Evolutionary conservation across 2,888 invertebrate genomes (phyloP).

Genomic region (Trichopoda pennipes): DNA sequence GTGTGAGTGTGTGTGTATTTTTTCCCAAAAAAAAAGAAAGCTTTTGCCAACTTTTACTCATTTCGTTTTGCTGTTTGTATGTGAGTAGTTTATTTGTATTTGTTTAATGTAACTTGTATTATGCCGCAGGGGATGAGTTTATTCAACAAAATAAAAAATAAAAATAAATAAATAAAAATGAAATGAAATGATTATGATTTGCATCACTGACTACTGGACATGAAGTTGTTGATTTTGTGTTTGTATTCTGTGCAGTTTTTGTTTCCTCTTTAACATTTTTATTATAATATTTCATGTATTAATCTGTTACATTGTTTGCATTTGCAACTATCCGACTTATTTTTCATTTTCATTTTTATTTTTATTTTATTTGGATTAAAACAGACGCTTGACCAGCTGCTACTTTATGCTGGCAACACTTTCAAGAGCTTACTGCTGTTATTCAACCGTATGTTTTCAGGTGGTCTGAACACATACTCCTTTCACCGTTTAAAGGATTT

Average conservation of each 20-base stretch:
- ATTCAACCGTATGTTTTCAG: conserved; percentile 44
- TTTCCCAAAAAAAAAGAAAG: conserved; percentile 24
- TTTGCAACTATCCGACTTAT: conserved; percentile 25
- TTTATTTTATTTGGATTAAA: conserved; percentile 65
- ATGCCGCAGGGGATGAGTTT: neutral
- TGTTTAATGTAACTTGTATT: conserved; percentile 8
- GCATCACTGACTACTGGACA: conserved; percentile 58
- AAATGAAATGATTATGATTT: conserved; percentile 36
- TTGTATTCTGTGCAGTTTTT: neutral
- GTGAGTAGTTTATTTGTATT: conserved; percentile 9
- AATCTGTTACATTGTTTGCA: conserved; percentile 62
- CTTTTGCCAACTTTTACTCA: conserved; percentile 57
- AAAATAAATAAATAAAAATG: no score
- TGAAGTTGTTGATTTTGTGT: conserved; percentile 32
- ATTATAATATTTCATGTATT: conserved; percentile 58
- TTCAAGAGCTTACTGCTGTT: conserved; percentile 44
- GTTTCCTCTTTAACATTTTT: conserved; percentile 24
- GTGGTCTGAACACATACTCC: conserved; percentile 31
- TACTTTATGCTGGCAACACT: conserved; percentile 63
- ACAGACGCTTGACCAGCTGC: conserved; percentile 71
- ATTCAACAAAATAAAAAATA: neutral
- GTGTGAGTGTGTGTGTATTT: conserved; percentile 15
- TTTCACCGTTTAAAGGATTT: conserved; percentile 6
- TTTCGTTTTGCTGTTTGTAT: neutral
- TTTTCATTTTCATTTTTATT: conserved; percentile 60